Percentiles rank a stretch among this genome's conserved stretches.
Conservation (phyloP, 2,113 vertebrate genomes). For the Dinomys branickii region DNA sequence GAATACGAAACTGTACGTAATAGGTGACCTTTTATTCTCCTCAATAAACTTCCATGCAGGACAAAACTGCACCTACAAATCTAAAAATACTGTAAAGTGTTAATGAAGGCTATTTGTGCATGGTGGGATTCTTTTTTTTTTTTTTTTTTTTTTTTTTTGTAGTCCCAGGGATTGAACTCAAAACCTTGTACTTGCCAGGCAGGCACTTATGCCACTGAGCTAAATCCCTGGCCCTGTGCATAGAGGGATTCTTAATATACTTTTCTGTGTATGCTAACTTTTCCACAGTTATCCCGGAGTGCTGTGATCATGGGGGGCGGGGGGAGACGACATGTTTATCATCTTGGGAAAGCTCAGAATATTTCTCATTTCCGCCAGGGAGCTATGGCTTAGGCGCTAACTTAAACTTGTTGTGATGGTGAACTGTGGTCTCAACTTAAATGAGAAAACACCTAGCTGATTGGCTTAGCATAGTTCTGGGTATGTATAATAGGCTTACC, state of each 20-base stretch:
- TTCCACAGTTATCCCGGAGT: neutral
- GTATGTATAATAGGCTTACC: neutral
- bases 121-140: neutral
- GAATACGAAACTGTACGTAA: neutral
- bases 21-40: neutral
- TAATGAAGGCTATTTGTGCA: neutral
- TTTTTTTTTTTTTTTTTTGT: no score
- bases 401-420: neutral
- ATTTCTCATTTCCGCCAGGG: neutral
- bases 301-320: no score
- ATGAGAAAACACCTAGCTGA: neutral
- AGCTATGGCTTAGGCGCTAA: neutral
- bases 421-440: neutral
- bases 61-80: neutral
- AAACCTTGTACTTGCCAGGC: no score
- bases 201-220: no score
- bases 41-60: neutral
- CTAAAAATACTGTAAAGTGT: neutral
- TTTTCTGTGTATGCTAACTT: neutral
- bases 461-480: neutral
- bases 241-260: neutral
- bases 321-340: accelerated
- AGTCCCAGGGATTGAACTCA: no score
- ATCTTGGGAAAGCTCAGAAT: neutral
- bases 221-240: no score